A percentile compares a stretch with the other conserved stretches of the same genome.
phyloP scores from a whole-genome alignment of 2,113 vertebrate species.

The Nansenia antarctica region DNA sequence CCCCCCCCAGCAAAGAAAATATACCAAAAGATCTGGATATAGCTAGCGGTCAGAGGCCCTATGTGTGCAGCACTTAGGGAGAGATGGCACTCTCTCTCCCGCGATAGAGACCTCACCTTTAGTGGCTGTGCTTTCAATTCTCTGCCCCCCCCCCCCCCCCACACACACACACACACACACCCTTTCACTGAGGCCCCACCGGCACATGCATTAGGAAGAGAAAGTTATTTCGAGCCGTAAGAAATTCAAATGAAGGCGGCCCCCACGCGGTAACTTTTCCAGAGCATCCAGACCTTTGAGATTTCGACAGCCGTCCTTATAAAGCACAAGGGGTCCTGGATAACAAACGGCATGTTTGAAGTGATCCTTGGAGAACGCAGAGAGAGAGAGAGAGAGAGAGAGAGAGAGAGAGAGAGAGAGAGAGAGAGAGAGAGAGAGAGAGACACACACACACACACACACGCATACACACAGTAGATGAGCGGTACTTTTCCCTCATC shows the following conservation, averaged over 20 bases:
- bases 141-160: conserved; percentile 38
- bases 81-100: not conserved
- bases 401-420: conserved; percentile 2
- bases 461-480: conserved; percentile 25
- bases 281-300: conserved; percentile 71
- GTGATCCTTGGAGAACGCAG: conserved; percentile 70
- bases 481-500: conserved; percentile 42
- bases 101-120: conserved; percentile 69
- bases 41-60: too few relatives aligned
- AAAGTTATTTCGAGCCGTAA: conserved; percentile 82
- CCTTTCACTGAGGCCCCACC: too few relatives aligned
- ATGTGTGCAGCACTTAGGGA: too few relatives aligned
- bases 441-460: conserved; percentile 42
- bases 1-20: too few relatives aligned
- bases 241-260: conserved; percentile 90
- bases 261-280: conserved; percentile 84
- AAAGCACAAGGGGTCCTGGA: conserved; percentile 74
- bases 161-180: too few relatives aligned
- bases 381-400: conserved; percentile 26
- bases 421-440: conserved; percentile 22
- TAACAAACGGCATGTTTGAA: conserved; percentile 82
- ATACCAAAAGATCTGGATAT: too few relatives aligned
- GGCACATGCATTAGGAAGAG: conserved; percentile 81
- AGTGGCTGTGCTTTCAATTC: conserved; percentile 33
- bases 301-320: conserved; percentile 70